These are phyloP conservation scores for Podarcis cretensis DNA, from an alignment of 2,113 vertebrate genomes.

Conservation along the genomic window DNA sequence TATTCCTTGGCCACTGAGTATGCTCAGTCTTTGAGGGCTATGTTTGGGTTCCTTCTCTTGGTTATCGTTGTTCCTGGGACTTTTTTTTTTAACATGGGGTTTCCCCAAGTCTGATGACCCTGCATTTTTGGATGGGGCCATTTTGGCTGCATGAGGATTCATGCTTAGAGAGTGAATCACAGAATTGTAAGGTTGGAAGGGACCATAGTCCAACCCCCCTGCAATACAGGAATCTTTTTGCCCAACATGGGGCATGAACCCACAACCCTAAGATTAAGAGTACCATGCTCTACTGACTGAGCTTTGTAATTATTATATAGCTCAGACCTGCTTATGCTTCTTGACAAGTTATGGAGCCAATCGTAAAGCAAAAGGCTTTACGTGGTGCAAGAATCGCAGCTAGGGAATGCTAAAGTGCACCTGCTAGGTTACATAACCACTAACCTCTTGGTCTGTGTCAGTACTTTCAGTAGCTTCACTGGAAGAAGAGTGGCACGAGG, in stretches of 20 bases:
- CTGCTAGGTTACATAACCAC: conserved; percentile 33
- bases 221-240: no score
- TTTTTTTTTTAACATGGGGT: not conserved
- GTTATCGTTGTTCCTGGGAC: not conserved
- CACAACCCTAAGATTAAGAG: no score
- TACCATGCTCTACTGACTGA: not conserved
- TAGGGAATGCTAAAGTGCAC: not conserved
- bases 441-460: conserved; percentile 83
- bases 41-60: not conserved
- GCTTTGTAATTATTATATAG: not conserved
- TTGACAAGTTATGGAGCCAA: not conserved
- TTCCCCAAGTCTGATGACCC: not conserved
- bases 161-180: not conserved
- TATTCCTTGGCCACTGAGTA: not conserved
- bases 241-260: not conserved
- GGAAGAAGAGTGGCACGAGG: conserved; percentile 42
- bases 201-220: no score
- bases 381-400: not conserved
- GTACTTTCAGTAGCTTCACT: conserved; percentile 52
- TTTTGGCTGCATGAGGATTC: not conserved
- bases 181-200: no score
- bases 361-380: not conserved
- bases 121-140: not conserved
- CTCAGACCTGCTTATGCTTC: not conserved
- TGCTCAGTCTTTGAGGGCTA: not conserved